Base-by-base conservation (phyloP, 2,888 invertebrate genomes). In the Plagiodera versicolora region DNA sequence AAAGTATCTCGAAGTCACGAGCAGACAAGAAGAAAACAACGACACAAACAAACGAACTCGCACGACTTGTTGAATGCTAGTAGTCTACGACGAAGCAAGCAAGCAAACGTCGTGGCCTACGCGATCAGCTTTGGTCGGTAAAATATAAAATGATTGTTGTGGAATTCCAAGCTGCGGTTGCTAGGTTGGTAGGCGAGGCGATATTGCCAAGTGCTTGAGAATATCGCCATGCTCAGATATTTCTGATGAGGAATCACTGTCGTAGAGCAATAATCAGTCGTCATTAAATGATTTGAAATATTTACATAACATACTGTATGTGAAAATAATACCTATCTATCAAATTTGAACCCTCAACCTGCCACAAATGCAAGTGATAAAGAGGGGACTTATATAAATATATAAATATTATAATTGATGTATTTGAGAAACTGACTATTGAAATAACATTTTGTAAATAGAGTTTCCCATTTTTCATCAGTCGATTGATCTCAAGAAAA, bases 1-100 rank as follows among this genome's bases (percentile, higher is more conserved):
- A 30, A 54, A 56, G 35, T 61, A 49, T 58, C 51, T 49, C 24
- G 9, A n/a, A 44, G 19, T 19, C 32, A 32, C 32, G 16, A n/a
- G 17, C 51, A 49, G 44, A 30, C 32, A 32, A 17, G 35, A 24
- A 51, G 8, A 24, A 24, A 47, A 28, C 30, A 14, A 28, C 45
- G 17, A 56, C 19, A 19, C 39, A 51, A 51, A 54, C 16, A 48
- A 20, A 39, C 28, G 51, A 17, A 57, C 28, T 44, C 48, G 56
- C 49, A 45, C 24, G 44, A 60, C 58, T 50, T 60, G 35, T 56
- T 57, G 50, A 50, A 54, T 53, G 24, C 45, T 28, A 20, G 17
- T 24, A 44, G 14, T 19, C 24, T 24, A 24, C 24, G 24, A 24
- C 24, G 24, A 24, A 24, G 3, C 24, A 6, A 24, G 24, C 24